Evolutionary conservation across 1,140 invertebrate species (phyloP).

Genomic region (Drusus annulatus): DNA sequence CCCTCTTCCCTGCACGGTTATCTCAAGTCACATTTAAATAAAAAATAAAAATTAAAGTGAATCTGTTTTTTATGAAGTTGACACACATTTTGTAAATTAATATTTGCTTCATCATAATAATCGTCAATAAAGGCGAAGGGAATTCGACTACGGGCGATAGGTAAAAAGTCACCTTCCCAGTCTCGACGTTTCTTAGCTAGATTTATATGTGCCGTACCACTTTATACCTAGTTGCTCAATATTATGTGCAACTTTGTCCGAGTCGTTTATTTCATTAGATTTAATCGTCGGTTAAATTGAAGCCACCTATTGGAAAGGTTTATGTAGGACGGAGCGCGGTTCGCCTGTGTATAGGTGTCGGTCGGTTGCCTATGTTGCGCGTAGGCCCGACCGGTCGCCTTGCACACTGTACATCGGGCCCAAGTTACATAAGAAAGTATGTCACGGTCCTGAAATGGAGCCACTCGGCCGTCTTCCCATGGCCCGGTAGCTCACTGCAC

Average conservation of each 20-base stretch:
- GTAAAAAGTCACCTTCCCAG: constrained; percentile 3
- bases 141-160: neutral
- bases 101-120: constrained; percentile 7
- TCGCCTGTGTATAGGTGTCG: too few species aligned
- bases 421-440: constrained; percentile 58
- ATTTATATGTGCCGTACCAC: neutral
- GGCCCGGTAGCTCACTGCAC: constrained; percentile 38
- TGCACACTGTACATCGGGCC: constrained; percentile 25
- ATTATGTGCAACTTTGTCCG: constrained; percentile 5
- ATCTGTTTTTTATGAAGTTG: neutral
- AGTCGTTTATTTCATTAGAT: constrained; percentile 11
- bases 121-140: neutral
- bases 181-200: neutral
- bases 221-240: constrained; percentile 29
- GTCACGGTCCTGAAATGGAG: constrained; percentile 56
- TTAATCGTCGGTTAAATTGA: neutral
- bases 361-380: neutral
- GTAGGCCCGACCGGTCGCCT: constrained; percentile 17
- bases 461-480: constrained; percentile 54
- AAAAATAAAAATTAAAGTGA: too few species aligned
- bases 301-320: constrained; percentile 22
- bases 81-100: constrained; percentile 22
- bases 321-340: neutral
- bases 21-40: too few species aligned
- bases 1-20: too few species aligned